Conservation (phyloP, 1,140 invertebrate species). For the Neelides sp. region DNA sequence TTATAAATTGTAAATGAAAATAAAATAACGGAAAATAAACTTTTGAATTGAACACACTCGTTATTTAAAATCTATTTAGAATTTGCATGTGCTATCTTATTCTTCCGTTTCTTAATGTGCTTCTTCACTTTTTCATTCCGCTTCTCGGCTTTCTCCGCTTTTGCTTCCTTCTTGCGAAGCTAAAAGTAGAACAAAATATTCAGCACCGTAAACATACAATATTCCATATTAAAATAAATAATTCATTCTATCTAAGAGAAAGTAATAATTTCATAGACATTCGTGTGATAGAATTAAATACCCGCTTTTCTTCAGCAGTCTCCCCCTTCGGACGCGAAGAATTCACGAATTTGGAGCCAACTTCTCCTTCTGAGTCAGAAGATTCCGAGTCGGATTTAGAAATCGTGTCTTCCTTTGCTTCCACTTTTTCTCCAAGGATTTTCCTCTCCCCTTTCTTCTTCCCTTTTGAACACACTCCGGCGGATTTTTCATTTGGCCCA, state of each 20-base stretch:
- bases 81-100: constrained; percentile 43
- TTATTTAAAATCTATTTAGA: no score
- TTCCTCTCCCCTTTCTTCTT: no score
- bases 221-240: constrained; percentile 2
- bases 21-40: no score
- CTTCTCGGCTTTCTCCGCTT: constrained; percentile 79
- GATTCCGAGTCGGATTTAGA: constrained; percentile 38
- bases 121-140: constrained; percentile 87
- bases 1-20: no score
- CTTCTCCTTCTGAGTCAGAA: constrained; percentile 33
- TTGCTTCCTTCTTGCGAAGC: constrained; percentile 68
- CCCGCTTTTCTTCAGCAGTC: constrained; percentile 70
- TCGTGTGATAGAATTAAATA: constrained; percentile 33
- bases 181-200: constrained; percentile 34
- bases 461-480: constrained; percentile 16
- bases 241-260: constrained; percentile 7
- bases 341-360: constrained; percentile 49
- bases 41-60: no score
- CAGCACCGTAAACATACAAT: constrained; percentile 1
- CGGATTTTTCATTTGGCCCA: constrained; percentile 41
- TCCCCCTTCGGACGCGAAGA: constrained; percentile 68
- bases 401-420: constrained; percentile 34
- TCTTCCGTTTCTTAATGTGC: constrained; percentile 83
- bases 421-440: constrained; percentile 28
- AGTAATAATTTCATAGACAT: background rate